Evolutionary conservation across 2,888 invertebrate species (phyloP).

Genomic region (Strigamia maritima): DNA sequence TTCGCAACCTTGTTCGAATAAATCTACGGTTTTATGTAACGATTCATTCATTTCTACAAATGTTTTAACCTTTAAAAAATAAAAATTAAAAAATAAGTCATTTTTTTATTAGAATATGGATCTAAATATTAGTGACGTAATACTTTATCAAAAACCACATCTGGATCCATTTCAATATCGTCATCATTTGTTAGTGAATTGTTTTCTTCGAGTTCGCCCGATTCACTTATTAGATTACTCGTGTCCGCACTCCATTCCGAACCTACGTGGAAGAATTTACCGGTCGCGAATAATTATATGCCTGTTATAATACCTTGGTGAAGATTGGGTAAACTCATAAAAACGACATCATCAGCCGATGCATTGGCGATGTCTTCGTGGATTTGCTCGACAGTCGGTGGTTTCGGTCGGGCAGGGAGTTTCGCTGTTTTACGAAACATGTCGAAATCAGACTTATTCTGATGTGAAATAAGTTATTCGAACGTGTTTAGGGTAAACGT

Average conservation of each 20-base stretch:
- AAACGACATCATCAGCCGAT: constrained; percentile 12
- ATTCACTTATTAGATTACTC: neutral
- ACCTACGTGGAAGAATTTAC: neutral
- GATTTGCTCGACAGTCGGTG: constrained; percentile 28
- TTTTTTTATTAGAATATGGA: neutral
- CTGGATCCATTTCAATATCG: neutral
- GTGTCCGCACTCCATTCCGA: neutral
- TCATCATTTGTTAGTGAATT: neutral
- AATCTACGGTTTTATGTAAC: neutral
- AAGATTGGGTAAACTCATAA: neutral
- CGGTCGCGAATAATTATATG: neutral
- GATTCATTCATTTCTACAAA: constrained; percentile 19
- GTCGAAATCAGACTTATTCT: neutral
- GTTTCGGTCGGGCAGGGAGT: constrained; percentile 30
- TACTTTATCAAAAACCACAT: neutral
- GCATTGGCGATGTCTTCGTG: constrained; percentile 34
- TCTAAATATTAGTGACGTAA: neutral
- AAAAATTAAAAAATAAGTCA: neutral
- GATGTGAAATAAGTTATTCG: neutral
- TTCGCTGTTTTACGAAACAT: constrained; percentile 34
- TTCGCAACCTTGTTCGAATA: neutral
- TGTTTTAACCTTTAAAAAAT: constrained; percentile 1
- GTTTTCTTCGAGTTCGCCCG: neutral
- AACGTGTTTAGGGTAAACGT: too few species aligned
- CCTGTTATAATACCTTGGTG: neutral